Base-by-base conservation (phyloP, 2,113 vertebrate genomes). In the Oreochromis spilurus region DNA sequence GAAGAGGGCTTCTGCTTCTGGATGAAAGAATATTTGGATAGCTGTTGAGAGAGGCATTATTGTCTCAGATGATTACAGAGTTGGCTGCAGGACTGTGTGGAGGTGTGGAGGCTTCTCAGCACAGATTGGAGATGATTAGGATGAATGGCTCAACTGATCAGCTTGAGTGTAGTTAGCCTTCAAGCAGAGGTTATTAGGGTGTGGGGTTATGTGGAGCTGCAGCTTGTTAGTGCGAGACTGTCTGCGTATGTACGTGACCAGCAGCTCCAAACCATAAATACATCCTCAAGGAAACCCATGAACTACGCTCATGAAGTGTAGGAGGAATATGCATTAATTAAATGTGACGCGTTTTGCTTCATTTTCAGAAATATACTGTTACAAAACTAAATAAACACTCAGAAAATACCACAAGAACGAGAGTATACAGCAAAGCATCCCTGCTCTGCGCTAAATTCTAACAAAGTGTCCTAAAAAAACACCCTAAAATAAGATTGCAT, bases 121-220 rank as follows among this genome's bases (percentile, higher is more conserved):
- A 10, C 55, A 45, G 57, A 72, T 89, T 87, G 92, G 92, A 96
- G 94, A 95, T 93, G 97, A 97, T 97, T 93, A 96, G 96, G 97
- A 97, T 97, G 96, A 97, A 98, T 97, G 96, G 95, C 94, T 89
- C 93, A 78, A 84, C 96, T 96, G 95, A 97, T 97, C 97, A 97
- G 96, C 96, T 96, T 94, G 75, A 97, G 95, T 92, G 96, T 93
- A 95, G 95, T 97, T 81, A 83, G 75, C 31, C 24, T 62, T 82
- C 13, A 58, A 85, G 24, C 83, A 79, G 57, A 84, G 79, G 86
- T 81, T 91, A 67, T 88, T 13, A 13, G 24, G 17, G 4, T 78
- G 50, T 58, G 82, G 80, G 55, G 36, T 57, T 55, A 78, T 81
- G 82, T 45, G 72, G 77, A 43, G 81, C 86, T 82, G 82, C 21